Evolutionary conservation across 1,140 invertebrate species (phyloP), one percentile per base, ranked within the genome.

Genomic region (Eupristina koningsbergeri): DNA sequence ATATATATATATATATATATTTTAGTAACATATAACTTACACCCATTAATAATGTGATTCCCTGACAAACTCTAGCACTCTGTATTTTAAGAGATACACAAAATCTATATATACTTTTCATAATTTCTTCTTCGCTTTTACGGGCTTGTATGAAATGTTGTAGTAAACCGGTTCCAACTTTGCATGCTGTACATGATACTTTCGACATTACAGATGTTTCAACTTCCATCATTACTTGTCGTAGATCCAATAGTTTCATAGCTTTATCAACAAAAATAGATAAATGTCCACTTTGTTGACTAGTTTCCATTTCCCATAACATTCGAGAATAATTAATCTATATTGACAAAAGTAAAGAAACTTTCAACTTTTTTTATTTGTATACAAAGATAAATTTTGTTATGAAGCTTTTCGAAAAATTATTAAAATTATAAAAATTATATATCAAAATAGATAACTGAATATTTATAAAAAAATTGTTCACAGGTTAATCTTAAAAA

Each of bases 121-220:
- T 95, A n/a, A 98, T 97, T 89, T 98, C 96, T 50, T 96, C 95
- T 80, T 96, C 95, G 29, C 94, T 96, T 92, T 97, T 97, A 31
- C 96, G 96, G 0, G 93, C 93, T 87, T 95, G 94, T 61, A 97
- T 97, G 87, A 97, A 98, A 89, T 98, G 96, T 88, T 97, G 96
- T 36, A 98, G 91, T 39, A 98, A 91, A 0, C 96, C 96, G 69
- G 96, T 96, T 1, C 97, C 95, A 92, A 96, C 96, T 93, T 97
- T 96, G 88, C 97, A 98, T 17, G 97, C 97, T 0, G 96, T 97
- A 87, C 97, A 98, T 0, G 96, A 97, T 3, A 98, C 96, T 90
- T 96, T 97, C 0, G 96, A 97, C 96, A 98, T 96, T 3, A 98
- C 96, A 22, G 96, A 97, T 84, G 97, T 97, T 92, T 98, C 97